These are phyloP conservation scores for Genyomyrus donnyi DNA, from an alignment of 2,113 vertebrate species.

Conservation along the genomic window DNA sequence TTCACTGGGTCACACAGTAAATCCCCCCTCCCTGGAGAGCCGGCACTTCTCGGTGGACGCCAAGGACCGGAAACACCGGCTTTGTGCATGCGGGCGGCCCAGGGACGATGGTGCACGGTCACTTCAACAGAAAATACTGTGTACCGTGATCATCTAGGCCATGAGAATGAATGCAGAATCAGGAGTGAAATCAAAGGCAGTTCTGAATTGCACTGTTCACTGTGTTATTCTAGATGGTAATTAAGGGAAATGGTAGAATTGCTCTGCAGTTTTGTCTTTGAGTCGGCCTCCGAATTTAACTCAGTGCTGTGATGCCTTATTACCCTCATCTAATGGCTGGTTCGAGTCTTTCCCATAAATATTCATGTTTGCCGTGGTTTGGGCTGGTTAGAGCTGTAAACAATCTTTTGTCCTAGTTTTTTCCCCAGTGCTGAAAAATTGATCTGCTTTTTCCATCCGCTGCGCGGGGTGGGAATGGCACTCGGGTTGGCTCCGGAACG, in stretches of 20 bases:
- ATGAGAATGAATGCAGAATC: neutral
- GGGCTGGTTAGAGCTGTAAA: neutral
- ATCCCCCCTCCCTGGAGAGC: slow-evolving; percentile 1
- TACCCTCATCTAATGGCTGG: neutral
- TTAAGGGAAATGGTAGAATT: neutral
- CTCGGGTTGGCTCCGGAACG: slow-evolving; percentile 48
- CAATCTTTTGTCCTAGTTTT: neutral
- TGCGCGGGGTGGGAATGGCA: slow-evolving; percentile 34
- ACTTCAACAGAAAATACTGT: neutral
- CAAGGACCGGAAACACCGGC: neutral
- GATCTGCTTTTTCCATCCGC: slow-evolving; percentile 28
- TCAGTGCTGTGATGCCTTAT: neutral
- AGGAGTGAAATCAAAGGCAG: neutral
- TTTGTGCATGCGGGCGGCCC: neutral
- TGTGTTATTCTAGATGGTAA: neutral
- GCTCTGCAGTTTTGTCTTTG: neutral
- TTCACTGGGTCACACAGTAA: slow-evolving; percentile 21
- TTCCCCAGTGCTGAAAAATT: slow-evolving; percentile 17
- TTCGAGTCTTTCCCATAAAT: neutral
- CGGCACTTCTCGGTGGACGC: neutral
- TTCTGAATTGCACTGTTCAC: neutral
- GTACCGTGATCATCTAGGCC: neutral
- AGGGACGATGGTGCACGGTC: neutral
- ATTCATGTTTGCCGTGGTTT: neutral
- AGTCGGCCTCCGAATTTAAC: neutral